phyloP scores from a whole-genome alignment of 1,140 invertebrate genomes.

The Pogonomyrmex californicus region DNA sequence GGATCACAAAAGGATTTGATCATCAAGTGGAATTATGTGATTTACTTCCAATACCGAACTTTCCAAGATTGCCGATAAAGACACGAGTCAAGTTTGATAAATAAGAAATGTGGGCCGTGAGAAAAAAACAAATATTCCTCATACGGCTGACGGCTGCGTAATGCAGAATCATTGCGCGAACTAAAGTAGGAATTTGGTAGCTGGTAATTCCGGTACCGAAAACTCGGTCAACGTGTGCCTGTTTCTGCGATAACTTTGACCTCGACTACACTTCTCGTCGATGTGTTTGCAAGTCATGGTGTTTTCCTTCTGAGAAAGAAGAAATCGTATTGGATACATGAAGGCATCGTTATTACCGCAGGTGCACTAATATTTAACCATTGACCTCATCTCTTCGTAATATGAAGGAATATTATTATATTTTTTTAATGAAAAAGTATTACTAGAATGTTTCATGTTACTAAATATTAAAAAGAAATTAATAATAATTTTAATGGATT shows the following conservation, averaged over 20 bases:
- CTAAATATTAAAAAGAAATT: not conserved
- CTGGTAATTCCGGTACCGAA: conserved; percentile 51
- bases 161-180: conserved; percentile 33
- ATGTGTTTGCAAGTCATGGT: conserved; percentile 31
- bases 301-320: conserved; percentile 42
- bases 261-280: conserved; percentile 19
- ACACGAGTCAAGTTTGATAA: not conserved
- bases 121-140: conserved; percentile 25
- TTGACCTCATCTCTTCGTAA: not conserved
- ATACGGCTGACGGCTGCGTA: not conserved
- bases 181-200: conserved; percentile 46
- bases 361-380: not conserved
- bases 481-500: not conserved
- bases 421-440: not conserved
- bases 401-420: not conserved
- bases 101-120: conserved; percentile 21
- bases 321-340: conserved; percentile 15
- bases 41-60: not conserved
- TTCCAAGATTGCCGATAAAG: not conserved
- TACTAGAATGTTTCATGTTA: not conserved
- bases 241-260: conserved; percentile 67
- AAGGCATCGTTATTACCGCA: conserved; percentile 1
- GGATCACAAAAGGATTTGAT: not conserved
- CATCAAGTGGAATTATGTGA: not conserved
- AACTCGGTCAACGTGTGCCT: conserved; percentile 69